phyloP scores from a whole-genome alignment of 1,140 invertebrate genomes.

The Anastrepha ludens region DNA sequence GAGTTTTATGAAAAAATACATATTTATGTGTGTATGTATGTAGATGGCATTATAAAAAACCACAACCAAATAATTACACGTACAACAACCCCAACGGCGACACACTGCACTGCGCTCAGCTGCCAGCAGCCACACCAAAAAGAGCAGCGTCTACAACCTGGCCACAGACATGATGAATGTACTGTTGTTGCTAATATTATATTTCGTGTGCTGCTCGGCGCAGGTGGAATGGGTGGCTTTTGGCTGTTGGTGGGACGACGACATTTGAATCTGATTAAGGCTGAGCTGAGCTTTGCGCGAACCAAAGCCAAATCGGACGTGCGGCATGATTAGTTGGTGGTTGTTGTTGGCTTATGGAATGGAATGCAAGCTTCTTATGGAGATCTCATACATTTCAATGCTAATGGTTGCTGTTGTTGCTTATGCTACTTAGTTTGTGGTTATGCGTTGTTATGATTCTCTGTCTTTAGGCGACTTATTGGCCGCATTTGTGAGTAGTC shows the following conservation, averaged over 20 bases:
- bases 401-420: conserved; percentile 11
- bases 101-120: background rate
- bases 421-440: background rate
- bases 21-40: background rate
- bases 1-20: no score
- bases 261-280: conserved; percentile 41
- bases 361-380: conserved; percentile 23
- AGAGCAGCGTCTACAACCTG: background rate
- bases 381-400: background rate
- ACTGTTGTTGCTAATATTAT: background rate
- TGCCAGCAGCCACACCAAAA: background rate
- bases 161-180: conserved; percentile 21
- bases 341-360: background rate
- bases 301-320: conserved; percentile 42
- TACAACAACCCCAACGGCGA: conserved; percentile 14
- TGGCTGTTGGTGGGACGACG: background rate
- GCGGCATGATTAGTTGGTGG: background rate
- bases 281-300: conserved; percentile 20
- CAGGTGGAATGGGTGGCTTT: conserved; percentile 36
- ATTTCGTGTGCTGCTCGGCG: background rate
- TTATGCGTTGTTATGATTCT: conserved; percentile 24
- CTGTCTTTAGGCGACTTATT: conserved; percentile 27
- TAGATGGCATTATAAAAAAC: conserved; percentile 29
- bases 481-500: conserved; percentile 28
- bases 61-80: background rate